These are phyloP conservation scores for Cyprinodon variegatus DNA, from an alignment of 2,113 vertebrate species.

Conservation along the genomic window DNA sequence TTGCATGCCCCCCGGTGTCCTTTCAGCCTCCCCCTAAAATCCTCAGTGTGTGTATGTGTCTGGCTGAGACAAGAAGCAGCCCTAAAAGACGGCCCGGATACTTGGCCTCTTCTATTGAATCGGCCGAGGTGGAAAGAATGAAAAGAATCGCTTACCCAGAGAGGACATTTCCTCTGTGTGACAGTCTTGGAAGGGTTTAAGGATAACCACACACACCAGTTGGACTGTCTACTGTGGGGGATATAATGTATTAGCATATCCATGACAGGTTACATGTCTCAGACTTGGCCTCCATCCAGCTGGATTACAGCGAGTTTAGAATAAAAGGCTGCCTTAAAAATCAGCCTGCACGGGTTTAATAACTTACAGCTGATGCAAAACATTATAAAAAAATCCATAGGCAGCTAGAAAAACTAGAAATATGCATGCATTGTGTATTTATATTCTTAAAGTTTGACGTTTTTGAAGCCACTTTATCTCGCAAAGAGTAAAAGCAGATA, in stretches of 20 bases:
- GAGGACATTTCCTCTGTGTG: background rate
- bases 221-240: background rate
- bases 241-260: background rate
- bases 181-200: slow-evolving; percentile 21
- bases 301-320: slow-evolving; percentile 39
- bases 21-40: background rate
- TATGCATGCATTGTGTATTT: background rate
- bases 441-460: background rate
- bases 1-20: slow-evolving; percentile 26
- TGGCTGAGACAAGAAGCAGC: background rate
- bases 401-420: background rate
- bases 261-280: slow-evolving; percentile 22
- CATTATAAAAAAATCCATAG: background rate
- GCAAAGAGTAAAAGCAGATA: too few species aligned
- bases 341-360: slow-evolving; percentile 50
- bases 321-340: slow-evolving; percentile 13
- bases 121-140: background rate
- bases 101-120: background rate
- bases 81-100: background rate
- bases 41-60: background rate
- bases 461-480: background rate
- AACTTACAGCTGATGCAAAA: background rate
- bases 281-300: slow-evolving; percentile 34
- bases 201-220: slow-evolving; percentile 11
- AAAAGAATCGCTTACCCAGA: background rate